Evolutionary conservation across 2,113 vertebrate species (phyloP), one percentile per base, ranked within the genome.

Genomic region (Probosciger aterrimus): DNA sequence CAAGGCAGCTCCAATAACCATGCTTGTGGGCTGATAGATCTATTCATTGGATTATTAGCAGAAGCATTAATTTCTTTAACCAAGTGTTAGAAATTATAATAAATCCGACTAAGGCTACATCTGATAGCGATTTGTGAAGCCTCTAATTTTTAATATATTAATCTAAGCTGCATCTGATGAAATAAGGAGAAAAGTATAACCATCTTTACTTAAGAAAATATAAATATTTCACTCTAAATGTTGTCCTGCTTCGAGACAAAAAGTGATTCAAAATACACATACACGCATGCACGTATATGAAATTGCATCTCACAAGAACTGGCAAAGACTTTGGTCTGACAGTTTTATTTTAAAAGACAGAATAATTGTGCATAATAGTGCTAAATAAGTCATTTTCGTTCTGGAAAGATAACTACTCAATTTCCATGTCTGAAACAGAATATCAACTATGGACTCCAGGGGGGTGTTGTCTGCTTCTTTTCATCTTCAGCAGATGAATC

Each of bases 401-500:
- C 94, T 90, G 62, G 18, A 84, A 96, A 92, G 90, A 86, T 89
- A 95, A 94, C 82, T 86, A 93, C 79, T 95, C 94, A 80, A 14
- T 95, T 82, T 78, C 92, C 91, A 18, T 3, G 10, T 82, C 79
- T 86, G 91, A 94, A 82, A 62, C 82, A 88, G 95, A 96, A 90
- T 95, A 91, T 95, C 95, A 96, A 20, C 93, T 96, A 80, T 11
- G 13, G 79, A 83, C 93, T 97, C 87, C 77, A 92, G 93, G 85
- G 94, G 82, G 11, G 74, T 82, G 82, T 90, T 97, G 81, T 96
- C 94, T 94, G 63, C 69, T 95, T 94, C 96, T 92, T 96, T 97
- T 97, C 88, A 93, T 95, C 92, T 97, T 91, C 84, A 86, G 73
- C 67, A 94, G 84, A 89, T 95, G 93, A 96, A 95, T 93, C 82